Base-by-base conservation (phyloP, 2,888 invertebrate genomes). In the Crocallis elinguaria region DNA sequence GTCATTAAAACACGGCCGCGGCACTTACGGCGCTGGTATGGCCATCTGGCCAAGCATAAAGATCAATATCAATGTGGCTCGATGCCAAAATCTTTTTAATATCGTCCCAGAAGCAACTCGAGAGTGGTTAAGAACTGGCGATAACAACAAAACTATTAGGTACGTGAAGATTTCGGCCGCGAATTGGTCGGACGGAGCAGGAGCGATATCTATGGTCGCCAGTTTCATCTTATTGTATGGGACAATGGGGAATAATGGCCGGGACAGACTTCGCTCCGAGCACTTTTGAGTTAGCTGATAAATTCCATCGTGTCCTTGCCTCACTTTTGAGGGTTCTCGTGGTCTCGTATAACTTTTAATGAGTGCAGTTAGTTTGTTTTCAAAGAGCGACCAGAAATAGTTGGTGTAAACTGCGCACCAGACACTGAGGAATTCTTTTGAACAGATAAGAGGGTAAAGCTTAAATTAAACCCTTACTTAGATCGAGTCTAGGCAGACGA, bases 81-180 rank as follows among this genome's bases (percentile, higher is more conserved):
- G 74, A 71, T 86, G 90, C 91, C 91, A 91, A 88, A 85, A 89
- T 88, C 88, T 90, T 89, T 90, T 90, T 90, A 90, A 90, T 90
- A 91, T 88, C 87, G 77, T 82, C 84, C 78, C 80, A 82, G 80
- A 85, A 81, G 82, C 77, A 80, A 82, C 80, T 82, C 83, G 84
- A 81, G 84, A 88, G 86, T 84, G 85, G 86, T 86, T 85, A 83
- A 54, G 51, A 58, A 57, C 75, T 73, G 73, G 75, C 79, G 85
- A 90, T 89, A 89, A 89, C 88, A 90, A 88, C 88, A 86, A 85
- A 88, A 88, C 85, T 88, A 86, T 85, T 87, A 62, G 62, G 60
- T 64, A 85, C 82, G 81, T 80, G 81, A 83, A 78, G 77, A 78
- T 77, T 82, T 77, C 79, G 71, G 70, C 73, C 74, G 79, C 82